Base-by-base conservation (phyloP, 1,140 invertebrate species). In the Neuroterus valhalla region DNA sequence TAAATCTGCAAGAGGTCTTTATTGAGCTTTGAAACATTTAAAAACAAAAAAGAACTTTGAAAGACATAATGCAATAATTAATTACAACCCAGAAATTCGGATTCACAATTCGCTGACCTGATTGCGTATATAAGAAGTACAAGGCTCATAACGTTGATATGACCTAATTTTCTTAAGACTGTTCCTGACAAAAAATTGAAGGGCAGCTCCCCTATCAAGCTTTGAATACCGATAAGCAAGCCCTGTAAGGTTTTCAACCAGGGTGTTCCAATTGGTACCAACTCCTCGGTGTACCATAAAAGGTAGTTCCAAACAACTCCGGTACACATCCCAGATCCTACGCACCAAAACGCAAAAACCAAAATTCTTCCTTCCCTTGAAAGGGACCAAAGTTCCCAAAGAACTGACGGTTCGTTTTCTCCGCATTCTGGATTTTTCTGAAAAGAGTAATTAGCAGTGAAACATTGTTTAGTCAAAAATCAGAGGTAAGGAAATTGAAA, bases 231-330 rank as follows among this genome's bases (percentile, higher is more conserved):
- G 82, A 94, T 93, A 23, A 89, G 48, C 1, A 94, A 80, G 1
- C 97, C 97, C 87, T 98, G 93, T 1, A 98, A 85, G 0, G 96
- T 95, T 89, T 97, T 96, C 8, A 95, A 91, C 87, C 92, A 93
- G 1, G 86, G 75, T 72, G 80, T 76, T 44, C 88, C 69, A 45
- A 73, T 15, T 31, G 81, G 84, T 0, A 93, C 92, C 55, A 96
- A 86, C 69, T 95, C 93, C 88, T 96, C 95, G 10, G 95, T 90
- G 79, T 95, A 93, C 93, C 94, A 96, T 80, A 96, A 95, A 1
- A 97, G 88, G 85, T 96, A 98, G 72, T 96, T 93, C 96, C 97
- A 98, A n/a, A 97, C 90, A 1, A 97, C 86, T 0, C 94, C 96
- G 0, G 96, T 97, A 73, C 96, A 95, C 74, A 97, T 91, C 0